These are phyloP conservation scores for Acrossocheilus fasciatus DNA, from an alignment of 2,797 vertebrate species.

Conservation along the genomic window DNA sequence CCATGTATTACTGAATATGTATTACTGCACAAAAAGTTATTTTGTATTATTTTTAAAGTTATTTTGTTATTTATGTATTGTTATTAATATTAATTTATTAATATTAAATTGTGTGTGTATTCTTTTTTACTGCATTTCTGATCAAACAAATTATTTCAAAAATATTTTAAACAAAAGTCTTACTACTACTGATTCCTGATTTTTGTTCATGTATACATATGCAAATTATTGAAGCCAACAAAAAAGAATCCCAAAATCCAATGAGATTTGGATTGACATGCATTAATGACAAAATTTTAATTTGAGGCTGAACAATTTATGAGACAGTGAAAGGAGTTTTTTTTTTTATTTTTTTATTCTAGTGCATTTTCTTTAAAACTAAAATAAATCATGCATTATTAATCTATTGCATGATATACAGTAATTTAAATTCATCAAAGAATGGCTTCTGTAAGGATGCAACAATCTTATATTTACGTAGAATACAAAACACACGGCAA, in stretches of 20 bases:
- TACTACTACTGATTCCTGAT: too few relatives aligned
- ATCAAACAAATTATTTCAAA: neutral
- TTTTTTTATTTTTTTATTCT: too few relatives aligned
- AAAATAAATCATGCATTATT: neutral
- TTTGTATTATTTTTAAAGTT: too few relatives aligned
- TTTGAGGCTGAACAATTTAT: too few relatives aligned
- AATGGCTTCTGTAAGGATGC: neutral
- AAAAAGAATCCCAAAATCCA: neutral
- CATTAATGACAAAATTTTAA: too few relatives aligned
- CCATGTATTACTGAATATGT: neutral
- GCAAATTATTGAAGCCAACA: neutral
- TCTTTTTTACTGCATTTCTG: neutral
- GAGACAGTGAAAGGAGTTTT: too few relatives aligned
- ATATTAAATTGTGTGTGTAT: neutral
- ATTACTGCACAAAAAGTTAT: neutral
- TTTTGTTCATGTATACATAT: neutral
- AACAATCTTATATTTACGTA: conserved; percentile 4
- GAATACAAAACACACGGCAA: conserved; percentile 21
- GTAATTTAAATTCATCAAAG: neutral
- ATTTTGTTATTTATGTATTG: too few relatives aligned
- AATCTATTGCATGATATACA: neutral
- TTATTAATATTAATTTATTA: neutral
- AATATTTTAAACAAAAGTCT: too few relatives aligned
- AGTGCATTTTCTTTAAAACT: neutral
- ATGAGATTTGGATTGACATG: too few relatives aligned